These are phyloP conservation scores for Eristalis intricaria DNA, from an alignment of 2,888 invertebrate genomes.

Conservation along the genomic window DNA sequence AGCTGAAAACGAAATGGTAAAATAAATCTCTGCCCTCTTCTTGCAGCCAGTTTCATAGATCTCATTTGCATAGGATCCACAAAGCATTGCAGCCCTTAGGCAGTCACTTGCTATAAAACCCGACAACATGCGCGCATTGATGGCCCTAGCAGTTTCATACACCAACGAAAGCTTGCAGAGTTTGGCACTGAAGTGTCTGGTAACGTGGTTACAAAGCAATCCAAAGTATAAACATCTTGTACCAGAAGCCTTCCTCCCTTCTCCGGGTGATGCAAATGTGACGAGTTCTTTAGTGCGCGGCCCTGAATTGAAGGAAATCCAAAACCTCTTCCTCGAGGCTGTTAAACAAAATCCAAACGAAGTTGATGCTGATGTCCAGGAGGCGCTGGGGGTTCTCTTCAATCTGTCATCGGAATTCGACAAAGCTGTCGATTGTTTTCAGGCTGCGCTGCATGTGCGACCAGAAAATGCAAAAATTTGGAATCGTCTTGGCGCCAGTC, in stretches of 20 bases:
- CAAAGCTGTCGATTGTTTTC: conserved; percentile 98
- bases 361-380: conserved; percentile 95
- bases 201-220: conserved; percentile 90
- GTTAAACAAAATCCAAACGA: conserved; percentile 88
- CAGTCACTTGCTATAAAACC: conserved; percentile 91
- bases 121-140: conserved; percentile 90
- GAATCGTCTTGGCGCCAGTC: conserved; percentile 98
- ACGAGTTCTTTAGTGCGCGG: conserved; percentile 82
- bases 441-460: conserved; percentile 91
- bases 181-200: conserved; percentile 91
- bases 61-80: conserved; percentile 85
- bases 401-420: conserved; percentile 97
- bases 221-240: conserved; percentile 91
- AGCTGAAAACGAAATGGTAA: conserved; percentile 95
- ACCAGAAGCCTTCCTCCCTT: conserved; percentile 82
- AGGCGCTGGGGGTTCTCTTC: conserved; percentile 96
- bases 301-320: conserved; percentile 84
- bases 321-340: conserved; percentile 89
- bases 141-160: conserved; percentile 95
- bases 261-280: conserved; percentile 75
- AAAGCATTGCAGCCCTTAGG: conserved; percentile 95
- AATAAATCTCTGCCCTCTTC: conserved; percentile 66
- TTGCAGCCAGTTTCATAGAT: conserved; percentile 6
- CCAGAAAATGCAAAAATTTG: conserved; percentile 92
- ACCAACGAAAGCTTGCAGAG: conserved; percentile 97